A percentile compares a stretch with the other conserved stretches of the same genome.
Conservation (phyloP, 2,888 invertebrate genomes). For the Anorthoa munda region DNA sequence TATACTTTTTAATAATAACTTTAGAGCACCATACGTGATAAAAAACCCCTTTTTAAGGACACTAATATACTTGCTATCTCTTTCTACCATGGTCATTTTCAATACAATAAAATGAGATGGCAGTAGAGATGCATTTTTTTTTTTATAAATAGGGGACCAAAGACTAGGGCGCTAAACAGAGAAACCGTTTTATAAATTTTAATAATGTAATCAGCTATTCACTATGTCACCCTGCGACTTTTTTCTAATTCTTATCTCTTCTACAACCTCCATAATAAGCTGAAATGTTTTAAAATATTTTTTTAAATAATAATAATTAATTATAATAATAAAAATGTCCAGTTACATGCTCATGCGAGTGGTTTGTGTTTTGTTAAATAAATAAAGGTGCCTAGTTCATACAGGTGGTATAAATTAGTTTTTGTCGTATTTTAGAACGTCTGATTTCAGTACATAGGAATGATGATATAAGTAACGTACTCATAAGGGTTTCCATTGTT, state of each 20-base stretch:
- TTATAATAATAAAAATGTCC: conserved; percentile 57
- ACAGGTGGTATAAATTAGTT: conserved; percentile 12
- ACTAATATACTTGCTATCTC: conserved; percentile 16
- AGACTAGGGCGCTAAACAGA: conserved; percentile 72
- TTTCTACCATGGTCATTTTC: conserved; percentile 45
- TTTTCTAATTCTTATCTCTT: conserved; percentile 90
- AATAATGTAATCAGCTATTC: conserved; percentile 79
- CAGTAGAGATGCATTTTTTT: conserved; percentile 11
- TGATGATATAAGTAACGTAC: conserved; percentile 15
- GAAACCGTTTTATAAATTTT: conserved; percentile 39
- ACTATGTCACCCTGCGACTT: conserved; percentile 85
- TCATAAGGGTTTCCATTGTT: conserved; percentile 6
- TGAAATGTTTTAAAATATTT: conserved; percentile 84
- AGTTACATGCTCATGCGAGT: conserved; percentile 72
- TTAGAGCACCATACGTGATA: conserved; percentile 65
- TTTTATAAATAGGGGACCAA: conserved; percentile 32
- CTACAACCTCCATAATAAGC: conserved; percentile 90
- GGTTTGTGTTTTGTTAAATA: conserved; percentile 46
- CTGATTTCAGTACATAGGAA: conserved; percentile 39
- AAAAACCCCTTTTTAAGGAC: conserved; percentile 26
- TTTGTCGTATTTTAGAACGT: background rate
- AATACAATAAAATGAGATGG: conserved; percentile 54
- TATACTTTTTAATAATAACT: conserved; percentile 61
- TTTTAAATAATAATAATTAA: conserved; percentile 60
- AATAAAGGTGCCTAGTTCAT: conserved; percentile 33